Percentiles rank a stretch among this genome's conserved stretches.
Evolutionary conservation across 2,113 vertebrate genomes (phyloP).

Genomic region (Hoplias malabaricus): DNA sequence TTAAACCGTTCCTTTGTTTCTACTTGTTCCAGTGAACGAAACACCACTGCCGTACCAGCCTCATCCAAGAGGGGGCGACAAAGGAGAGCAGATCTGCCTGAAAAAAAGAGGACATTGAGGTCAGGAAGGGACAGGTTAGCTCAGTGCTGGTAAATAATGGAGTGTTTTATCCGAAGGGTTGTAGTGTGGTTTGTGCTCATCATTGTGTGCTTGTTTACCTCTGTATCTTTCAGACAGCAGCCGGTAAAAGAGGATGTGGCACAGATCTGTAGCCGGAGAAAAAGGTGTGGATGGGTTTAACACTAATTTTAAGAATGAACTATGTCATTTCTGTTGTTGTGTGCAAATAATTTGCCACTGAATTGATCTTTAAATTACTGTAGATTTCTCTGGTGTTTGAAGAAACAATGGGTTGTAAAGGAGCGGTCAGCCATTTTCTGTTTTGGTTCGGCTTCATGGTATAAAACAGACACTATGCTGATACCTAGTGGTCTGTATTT

Average conservation of each 20-base stretch:
- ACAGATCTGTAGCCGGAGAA: constrained; percentile 73
- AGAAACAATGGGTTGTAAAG: too few species aligned
- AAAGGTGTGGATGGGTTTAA: constrained; percentile 69
- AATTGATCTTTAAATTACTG: too few species aligned
- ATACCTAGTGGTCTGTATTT: too few species aligned
- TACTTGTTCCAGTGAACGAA: background rate
- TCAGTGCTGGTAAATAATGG: constrained; percentile 15
- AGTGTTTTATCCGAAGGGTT: constrained; percentile 28
- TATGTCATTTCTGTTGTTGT: too few species aligned
- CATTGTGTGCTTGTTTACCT: background rate
- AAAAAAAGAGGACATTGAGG: background rate
- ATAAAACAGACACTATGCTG: too few species aligned
- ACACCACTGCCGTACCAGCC: constrained; percentile 40
- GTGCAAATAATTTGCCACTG: too few species aligned
- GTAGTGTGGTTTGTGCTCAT: constrained; percentile 18
- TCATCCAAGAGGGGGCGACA: constrained; percentile 62
- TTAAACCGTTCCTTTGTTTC: background rate
- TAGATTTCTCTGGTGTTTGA: too few species aligned
- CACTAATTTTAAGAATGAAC: background rate
- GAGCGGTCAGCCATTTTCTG: too few species aligned
- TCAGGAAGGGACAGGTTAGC: constrained; percentile 45
- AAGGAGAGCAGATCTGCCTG: constrained; percentile 43
- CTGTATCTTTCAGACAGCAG: constrained; percentile 47
- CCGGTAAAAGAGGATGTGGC: constrained; percentile 48
- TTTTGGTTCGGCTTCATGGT: too few species aligned